Conservation (phyloP, 2,888 invertebrate genomes). For the Chloromyia formosa region DNA sequence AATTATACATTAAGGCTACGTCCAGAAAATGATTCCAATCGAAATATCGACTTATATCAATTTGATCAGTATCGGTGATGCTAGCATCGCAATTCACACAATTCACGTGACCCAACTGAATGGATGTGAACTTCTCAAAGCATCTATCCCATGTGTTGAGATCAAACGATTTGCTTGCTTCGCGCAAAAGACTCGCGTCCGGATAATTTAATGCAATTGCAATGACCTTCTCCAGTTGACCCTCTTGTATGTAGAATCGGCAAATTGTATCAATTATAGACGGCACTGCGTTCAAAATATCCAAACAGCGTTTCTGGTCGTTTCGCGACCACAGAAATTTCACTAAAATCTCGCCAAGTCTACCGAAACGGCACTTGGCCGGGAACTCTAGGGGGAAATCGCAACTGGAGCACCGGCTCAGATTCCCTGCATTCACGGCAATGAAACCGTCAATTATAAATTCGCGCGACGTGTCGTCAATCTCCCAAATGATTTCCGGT, state of each 20-base stretch:
- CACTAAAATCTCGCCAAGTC: conserved; percentile 60
- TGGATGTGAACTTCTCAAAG: conserved; percentile 61
- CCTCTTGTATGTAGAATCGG: conserved; percentile 61
- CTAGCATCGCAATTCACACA: conserved; percentile 61
- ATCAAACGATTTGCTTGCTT: conserved; percentile 58
- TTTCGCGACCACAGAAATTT: conserved; percentile 63
- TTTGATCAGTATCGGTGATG: conserved; percentile 56
- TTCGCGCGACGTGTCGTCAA: conserved; percentile 62
- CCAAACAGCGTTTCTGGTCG: conserved; percentile 62
- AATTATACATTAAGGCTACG: conserved; percentile 59
- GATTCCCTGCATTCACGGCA: conserved; percentile 56
- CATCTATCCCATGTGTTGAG: conserved; percentile 60
- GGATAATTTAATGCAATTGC: conserved; percentile 61
- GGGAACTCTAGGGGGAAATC: conserved; percentile 61
- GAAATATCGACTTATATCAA: conserved; percentile 61
- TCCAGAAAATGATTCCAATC: conserved; percentile 63
- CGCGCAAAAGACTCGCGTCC: conserved; percentile 58
- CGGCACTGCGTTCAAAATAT: conserved; percentile 60
- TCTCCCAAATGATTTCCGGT: conserved; percentile 63
- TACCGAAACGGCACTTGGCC: conserved; percentile 60
- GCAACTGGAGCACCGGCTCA: conserved; percentile 60
- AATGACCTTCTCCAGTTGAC: conserved; percentile 60
- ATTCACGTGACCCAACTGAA: conserved; percentile 60
- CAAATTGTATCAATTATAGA: conserved; percentile 61
- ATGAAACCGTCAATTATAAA: conserved; percentile 61